Conservation (phyloP, 1,140 invertebrate species). For the Matsumurasca onukii region DNA sequence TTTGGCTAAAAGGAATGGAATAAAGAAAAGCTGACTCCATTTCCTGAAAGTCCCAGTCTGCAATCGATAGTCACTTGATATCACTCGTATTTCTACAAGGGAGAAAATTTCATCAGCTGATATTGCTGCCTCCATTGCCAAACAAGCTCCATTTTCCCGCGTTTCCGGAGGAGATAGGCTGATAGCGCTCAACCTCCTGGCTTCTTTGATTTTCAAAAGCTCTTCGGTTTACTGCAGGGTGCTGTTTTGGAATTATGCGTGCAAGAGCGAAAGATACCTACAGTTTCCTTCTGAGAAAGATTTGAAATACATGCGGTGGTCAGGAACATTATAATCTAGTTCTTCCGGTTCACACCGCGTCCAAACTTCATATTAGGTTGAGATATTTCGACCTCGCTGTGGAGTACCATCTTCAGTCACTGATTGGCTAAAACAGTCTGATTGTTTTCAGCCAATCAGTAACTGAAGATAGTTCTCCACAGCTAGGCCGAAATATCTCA, state of each 20-base stretch:
- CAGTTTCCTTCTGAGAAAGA: neutral
- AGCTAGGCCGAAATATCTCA: too few relatives aligned
- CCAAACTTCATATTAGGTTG: too few relatives aligned
- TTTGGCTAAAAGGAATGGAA: too few relatives aligned
- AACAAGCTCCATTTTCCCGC: neutral
- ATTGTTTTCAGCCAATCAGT: too few relatives aligned
- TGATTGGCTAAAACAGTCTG: too few relatives aligned
- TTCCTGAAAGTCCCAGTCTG: too few relatives aligned
- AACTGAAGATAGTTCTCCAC: too few relatives aligned
- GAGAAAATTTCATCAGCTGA: constrained; percentile 9
- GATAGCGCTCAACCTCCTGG: neutral
- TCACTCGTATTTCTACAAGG: constrained; percentile 3
- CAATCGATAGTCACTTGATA: constrained; percentile 5
- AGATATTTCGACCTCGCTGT: too few relatives aligned
- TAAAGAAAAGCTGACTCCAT: too few relatives aligned
- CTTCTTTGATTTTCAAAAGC: neutral
- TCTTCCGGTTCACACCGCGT: too few relatives aligned
- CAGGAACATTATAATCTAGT: too few relatives aligned
- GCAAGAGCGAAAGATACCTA: neutral
- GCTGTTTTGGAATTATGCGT: neutral
- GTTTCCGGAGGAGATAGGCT: neutral
- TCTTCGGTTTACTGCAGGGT: neutral
- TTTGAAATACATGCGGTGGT: neutral
- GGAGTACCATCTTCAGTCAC: too few relatives aligned
- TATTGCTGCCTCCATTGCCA: constrained; percentile 7